Base-by-base conservation (phyloP, 2,888 invertebrate species). In the Amblyteles armatorius region DNA sequence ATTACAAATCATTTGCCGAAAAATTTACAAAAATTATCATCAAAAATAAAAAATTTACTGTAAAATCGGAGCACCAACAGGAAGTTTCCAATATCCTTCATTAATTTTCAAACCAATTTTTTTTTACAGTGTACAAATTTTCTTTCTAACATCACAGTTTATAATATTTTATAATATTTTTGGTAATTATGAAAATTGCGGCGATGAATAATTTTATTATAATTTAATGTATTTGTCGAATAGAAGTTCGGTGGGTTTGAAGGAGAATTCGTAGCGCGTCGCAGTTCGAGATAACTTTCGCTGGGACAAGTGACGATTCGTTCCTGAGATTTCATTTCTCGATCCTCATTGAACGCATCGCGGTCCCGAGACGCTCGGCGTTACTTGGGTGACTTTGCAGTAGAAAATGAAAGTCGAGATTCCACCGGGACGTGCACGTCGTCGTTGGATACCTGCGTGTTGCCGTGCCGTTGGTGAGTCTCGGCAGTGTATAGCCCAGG, bases 401-500 rank as follows among this genome's bases (percentile, higher is more conserved):
- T 63, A 88, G 91, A 91, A 91, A 91, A 91, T 91, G 91, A 91
- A 91, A 91, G 91, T 91, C 84, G 88, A 90, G 91, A 91, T 91
- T 91, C 91, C 91, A 88, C 87, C 82, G 83, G 86, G 79, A 84
- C 84, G 63, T 44, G 86, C 74, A 84, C 84, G 63, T 44, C 19
- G 48, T 33, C 11, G 33, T 13, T 55, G 72, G n/a, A 16, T 55
- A 52, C 44, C 60, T 63, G 52, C 74, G 71, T 63, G 55, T 73
- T 26, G 68, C 68, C 57, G 52, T 60, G 79, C 67, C 29, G 63
- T 19, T 19, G 36, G 67, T 67, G 40, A 67, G 40, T 40, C 36
- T 40, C 67, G 40, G 40, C n/a, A 3, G 57, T 13, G n/a, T 68
- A 40, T 52, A 55, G 79, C 67, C 60, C 48, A 4, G 44, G 63